A percentile compares a stretch with the other conserved stretches of the same genome.
These are phyloP conservation scores for Phortica okadai DNA, from an alignment of 2,888 invertebrate genomes.

Conservation along the genomic window DNA sequence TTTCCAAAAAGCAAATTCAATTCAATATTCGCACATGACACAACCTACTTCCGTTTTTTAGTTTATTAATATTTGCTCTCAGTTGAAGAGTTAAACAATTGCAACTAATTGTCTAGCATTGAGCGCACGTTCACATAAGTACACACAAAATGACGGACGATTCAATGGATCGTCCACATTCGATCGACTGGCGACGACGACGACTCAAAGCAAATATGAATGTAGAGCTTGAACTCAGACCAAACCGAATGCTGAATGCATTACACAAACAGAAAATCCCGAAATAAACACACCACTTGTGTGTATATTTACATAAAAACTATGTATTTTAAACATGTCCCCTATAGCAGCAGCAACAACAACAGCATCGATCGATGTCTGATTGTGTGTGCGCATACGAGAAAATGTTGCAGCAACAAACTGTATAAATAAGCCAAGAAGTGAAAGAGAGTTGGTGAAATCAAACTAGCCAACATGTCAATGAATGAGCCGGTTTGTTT, in stretches of 20 bases:
- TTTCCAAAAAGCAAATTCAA: conserved; percentile 10
- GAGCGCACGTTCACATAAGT: conserved; percentile 19
- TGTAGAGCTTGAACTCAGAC: not conserved
- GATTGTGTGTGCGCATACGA: conserved; percentile 5
- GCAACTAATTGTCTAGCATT: conserved; percentile 33
- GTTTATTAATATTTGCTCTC: conserved; percentile 5
- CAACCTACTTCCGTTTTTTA: conserved; percentile 28
- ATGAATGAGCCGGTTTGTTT: conserved; percentile 35
- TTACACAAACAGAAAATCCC: conserved; percentile 68
- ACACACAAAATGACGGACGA: conserved; percentile 10
- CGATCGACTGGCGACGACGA: conserved; percentile 14
- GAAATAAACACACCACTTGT: conserved; percentile 45
- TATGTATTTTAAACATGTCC: not conserved
- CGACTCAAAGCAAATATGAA: conserved; percentile 44
- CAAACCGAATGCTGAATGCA: conserved; percentile 47
- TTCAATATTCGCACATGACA: not conserved
- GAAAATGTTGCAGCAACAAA: conserved; percentile 63
- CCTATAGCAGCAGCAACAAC: too few relatives aligned
- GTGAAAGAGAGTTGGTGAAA: not conserved
- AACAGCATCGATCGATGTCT: not conserved
- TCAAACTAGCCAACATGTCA: conserved; percentile 14
- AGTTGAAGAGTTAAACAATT: conserved; percentile 22
- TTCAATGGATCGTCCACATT: conserved; percentile 23
- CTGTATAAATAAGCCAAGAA: conserved; percentile 63
- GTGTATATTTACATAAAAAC: conserved; percentile 24